Percentiles rank a stretch among this genome's conserved stretches.
Evolutionary conservation across 2,113 vertebrate genomes (phyloP).

Genomic region (Poeciliopsis turrubarensis): DNA sequence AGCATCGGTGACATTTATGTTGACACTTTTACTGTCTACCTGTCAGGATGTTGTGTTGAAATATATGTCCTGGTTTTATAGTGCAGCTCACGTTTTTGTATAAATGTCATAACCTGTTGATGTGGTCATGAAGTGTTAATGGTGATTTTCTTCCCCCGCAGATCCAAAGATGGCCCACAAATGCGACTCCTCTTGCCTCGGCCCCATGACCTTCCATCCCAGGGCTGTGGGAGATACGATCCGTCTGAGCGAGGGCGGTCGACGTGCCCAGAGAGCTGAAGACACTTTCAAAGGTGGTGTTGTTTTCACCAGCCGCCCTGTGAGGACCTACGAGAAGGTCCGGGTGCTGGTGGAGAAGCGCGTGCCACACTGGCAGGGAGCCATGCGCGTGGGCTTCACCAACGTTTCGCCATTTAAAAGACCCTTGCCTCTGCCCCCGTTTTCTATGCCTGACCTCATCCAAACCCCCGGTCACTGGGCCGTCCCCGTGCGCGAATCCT

Average conservation of each 20-base stretch:
- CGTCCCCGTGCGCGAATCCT: slow-evolving; percentile 35
- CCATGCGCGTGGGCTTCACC: slow-evolving; percentile 86
- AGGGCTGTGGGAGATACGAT: slow-evolving; percentile 72
- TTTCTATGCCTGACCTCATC: slow-evolving; percentile 82
- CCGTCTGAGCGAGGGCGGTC: slow-evolving; percentile 54
- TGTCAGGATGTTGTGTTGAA: neutral
- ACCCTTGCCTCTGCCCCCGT: slow-evolving; percentile 75
- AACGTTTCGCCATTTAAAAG: slow-evolving; percentile 66
- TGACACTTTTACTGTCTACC: neutral
- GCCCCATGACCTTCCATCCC: slow-evolving; percentile 79
- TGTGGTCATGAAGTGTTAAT: neutral
- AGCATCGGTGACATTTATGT: too few relatives aligned
- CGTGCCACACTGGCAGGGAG: slow-evolving; percentile 69
- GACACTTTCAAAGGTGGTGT: slow-evolving; percentile 80
- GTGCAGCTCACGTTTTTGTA: neutral
- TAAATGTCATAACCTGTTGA: neutral
- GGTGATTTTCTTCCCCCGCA: slow-evolving; percentile 1
- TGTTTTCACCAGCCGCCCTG: slow-evolving; percentile 82
- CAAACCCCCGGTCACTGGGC: slow-evolving; percentile 75
- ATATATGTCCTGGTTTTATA: neutral
- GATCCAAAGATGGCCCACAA: neutral
- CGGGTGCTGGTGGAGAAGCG: slow-evolving; percentile 68
- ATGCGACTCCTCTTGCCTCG: slow-evolving; percentile 43
- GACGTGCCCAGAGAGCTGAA: slow-evolving; percentile 50
- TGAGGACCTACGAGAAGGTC: slow-evolving; percentile 74